phyloP scores from a whole-genome alignment of 1,140 invertebrate genomes.

The Heliothis subflexa region DNA sequence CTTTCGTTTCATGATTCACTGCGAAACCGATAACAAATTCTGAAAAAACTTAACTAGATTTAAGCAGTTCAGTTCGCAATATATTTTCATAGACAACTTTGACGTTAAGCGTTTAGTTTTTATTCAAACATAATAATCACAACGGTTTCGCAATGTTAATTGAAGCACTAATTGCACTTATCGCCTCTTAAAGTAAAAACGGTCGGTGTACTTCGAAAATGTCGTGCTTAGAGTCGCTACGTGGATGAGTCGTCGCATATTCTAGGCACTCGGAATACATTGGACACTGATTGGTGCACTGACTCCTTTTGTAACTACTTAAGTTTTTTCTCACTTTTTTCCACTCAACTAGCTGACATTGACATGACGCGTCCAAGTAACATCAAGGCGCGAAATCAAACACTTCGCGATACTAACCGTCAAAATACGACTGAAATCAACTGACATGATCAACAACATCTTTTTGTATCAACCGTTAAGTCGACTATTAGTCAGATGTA shows the following conservation, averaged over 20 bases:
- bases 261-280: not conserved
- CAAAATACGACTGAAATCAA: conserved; percentile 55
- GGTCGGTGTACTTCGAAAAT: not conserved
- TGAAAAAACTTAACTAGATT: too few relatives aligned
- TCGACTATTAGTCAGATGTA: conserved; percentile 44
- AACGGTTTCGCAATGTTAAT: not conserved
- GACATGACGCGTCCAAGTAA: conserved; percentile 63
- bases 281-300: conserved; percentile 44
- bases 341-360: conserved; percentile 60
- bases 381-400: conserved; percentile 64
- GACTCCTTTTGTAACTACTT: conserved; percentile 58
- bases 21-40: too few relatives aligned
- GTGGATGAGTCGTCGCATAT: conserved; percentile 20
- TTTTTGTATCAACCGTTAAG: conserved; percentile 52
- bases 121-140: too few relatives aligned
- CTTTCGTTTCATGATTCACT: too few relatives aligned
- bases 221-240: conserved; percentile 5
- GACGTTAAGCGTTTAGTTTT: too few relatives aligned
- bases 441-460: conserved; percentile 49
- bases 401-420: conserved; percentile 50
- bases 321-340: conserved; percentile 62
- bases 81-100: too few relatives aligned
- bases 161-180: not conserved
- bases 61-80: too few relatives aligned
- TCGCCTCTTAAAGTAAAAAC: not conserved